Percentiles rank a stretch among this genome's conserved stretches.
These are phyloP conservation scores for Sarcophaga carnaria DNA, from an alignment of 2,888 invertebrate species.

Conservation along the genomic window DNA sequence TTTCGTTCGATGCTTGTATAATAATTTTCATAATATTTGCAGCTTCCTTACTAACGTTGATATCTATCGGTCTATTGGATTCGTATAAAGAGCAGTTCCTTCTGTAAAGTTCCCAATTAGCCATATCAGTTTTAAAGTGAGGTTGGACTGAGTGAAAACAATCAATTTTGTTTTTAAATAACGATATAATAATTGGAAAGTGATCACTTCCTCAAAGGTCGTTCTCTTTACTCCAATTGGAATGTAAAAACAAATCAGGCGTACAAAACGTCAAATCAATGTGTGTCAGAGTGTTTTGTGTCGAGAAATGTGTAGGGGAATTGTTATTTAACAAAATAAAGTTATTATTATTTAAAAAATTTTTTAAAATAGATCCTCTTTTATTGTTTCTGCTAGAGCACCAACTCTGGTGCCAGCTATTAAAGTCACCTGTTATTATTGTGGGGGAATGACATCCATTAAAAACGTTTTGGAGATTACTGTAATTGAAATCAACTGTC, in stretches of 20 bases:
- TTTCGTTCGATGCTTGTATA: background rate
- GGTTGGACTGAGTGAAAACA: background rate
- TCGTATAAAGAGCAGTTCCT: background rate
- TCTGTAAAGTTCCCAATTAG: constrained; percentile 5
- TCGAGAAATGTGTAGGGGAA: constrained; percentile 44
- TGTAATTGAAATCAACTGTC: background rate
- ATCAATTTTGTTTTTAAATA: background rate
- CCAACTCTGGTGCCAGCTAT: constrained; percentile 30
- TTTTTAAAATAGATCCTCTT: constrained; percentile 21
- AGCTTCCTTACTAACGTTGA: background rate
- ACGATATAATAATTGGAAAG: constrained; percentile 17
- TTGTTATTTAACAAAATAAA: constrained; percentile 19
- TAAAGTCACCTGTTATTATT: background rate
- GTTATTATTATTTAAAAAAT: background rate
- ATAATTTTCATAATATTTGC: background rate
- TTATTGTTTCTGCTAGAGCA: constrained; percentile 32
- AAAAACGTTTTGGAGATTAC: background rate
- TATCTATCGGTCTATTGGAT: background rate
- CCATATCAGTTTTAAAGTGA: constrained; percentile 15
- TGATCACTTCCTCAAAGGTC: constrained; percentile 3
- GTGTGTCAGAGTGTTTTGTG: constrained; percentile 47
- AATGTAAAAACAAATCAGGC: constrained; percentile 9
- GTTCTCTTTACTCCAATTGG: constrained; percentile 13
- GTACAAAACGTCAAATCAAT: constrained; percentile 41
- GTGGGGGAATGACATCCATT: background rate